Evolutionary conservation across 2,113 vertebrate species (phyloP).

Genomic region (Hystrix cristata): DNA sequence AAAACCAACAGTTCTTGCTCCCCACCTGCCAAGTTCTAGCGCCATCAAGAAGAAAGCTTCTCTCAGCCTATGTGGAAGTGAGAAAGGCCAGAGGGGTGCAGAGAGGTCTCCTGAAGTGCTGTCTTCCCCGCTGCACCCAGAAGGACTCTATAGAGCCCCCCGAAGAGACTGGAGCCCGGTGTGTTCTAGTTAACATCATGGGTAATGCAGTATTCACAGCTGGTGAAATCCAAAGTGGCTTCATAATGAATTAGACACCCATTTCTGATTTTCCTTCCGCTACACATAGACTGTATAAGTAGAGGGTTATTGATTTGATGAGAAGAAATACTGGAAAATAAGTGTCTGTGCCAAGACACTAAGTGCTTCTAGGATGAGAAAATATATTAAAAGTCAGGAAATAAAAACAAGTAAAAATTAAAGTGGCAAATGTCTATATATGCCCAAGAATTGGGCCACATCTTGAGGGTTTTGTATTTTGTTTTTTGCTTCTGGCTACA

Average conservation of each 20-base stretch:
- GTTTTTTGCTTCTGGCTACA: neutral
- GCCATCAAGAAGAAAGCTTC: neutral
- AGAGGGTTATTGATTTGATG: neutral
- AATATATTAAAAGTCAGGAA: conserved; percentile 27
- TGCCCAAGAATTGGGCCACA: neutral
- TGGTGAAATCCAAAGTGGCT: neutral
- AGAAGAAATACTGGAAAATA: conserved; percentile 44
- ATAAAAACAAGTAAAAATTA: neutral
- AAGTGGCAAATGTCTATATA: neutral
- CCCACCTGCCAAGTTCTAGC: neutral
- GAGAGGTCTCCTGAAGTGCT: neutral
- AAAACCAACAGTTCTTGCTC: neutral
- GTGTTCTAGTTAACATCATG: neutral
- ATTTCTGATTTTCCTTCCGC: neutral
- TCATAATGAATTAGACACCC: neutral
- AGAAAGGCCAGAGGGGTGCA: neutral
- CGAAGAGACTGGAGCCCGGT: neutral
- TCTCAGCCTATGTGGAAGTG: neutral
- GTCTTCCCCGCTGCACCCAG: neutral
- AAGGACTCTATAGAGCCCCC: neutral
- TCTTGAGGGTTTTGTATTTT: neutral
- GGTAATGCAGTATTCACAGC: neutral
- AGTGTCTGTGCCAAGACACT: neutral
- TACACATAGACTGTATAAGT: neutral
- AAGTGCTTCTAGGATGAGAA: conserved; percentile 22